Conservation (phyloP, 2,113 vertebrate species). For the Cisticola juncidis region DNA sequence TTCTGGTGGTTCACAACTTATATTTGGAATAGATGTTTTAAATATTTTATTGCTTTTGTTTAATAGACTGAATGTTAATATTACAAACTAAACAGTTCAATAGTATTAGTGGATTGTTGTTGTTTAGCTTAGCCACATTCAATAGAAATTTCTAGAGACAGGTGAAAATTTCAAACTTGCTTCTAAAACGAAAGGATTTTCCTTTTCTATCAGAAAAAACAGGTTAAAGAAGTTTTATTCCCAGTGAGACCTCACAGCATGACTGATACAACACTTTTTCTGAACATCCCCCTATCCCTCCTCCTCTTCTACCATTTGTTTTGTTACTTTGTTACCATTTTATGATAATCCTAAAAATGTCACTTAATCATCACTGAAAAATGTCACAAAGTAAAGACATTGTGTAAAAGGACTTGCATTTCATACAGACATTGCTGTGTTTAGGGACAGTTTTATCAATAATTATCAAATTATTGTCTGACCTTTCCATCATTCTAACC, state of each 20-base stretch:
- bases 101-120: neutral
- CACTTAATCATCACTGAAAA: neutral
- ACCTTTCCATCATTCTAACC: constrained; percentile 58
- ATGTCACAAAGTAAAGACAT: neutral
- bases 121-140: neutral
- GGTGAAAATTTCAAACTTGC: neutral
- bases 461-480: constrained; percentile 47
- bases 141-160: neutral
- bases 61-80: neutral
- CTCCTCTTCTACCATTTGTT: neutral
- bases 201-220: neutral
- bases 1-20: neutral
- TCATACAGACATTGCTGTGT: neutral
- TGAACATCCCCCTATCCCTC: neutral
- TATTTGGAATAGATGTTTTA: neutral
- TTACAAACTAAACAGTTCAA: neutral
- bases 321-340: neutral
- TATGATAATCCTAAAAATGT: neutral
- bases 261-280: neutral
- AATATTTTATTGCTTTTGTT: neutral
- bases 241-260: neutral
- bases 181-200: neutral
- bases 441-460: constrained; percentile 5
- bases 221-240: neutral
- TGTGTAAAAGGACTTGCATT: constrained; percentile 8